Evolutionary conservation across 2,888 invertebrate genomes (phyloP).

Genomic region (Athetis lepigone): DNA sequence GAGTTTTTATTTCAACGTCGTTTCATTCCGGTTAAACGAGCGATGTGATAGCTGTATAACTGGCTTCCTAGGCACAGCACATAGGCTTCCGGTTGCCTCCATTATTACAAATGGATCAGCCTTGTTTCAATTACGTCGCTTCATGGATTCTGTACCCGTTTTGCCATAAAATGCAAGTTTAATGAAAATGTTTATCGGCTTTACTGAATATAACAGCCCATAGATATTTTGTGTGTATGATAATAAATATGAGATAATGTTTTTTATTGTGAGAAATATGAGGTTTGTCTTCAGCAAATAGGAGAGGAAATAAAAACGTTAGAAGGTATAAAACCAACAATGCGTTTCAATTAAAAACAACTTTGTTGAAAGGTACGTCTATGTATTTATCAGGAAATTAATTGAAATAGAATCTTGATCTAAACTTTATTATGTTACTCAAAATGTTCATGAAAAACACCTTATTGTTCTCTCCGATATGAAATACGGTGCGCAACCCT

Average conservation of each 20-base stretch:
- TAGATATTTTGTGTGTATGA: background rate
- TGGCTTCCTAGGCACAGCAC: conserved; percentile 7
- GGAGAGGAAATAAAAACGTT: background rate
- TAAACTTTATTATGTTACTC: background rate
- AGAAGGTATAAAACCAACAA: background rate
- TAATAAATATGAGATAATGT: background rate
- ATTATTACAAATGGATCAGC: conserved; percentile 37
- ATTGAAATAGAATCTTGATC: background rate
- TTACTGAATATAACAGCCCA: conserved; percentile 17
- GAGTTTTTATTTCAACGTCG: conserved; percentile 41
- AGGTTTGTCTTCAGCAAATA: background rate
- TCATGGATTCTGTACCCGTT: conserved; percentile 25
- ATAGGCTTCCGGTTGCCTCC: conserved; percentile 35
- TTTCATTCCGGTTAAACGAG: conserved; percentile 20
- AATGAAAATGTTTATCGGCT: conserved; percentile 26
- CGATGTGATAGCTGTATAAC: conserved; percentile 15
- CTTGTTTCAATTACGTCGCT: conserved; percentile 38
- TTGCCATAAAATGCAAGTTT: conserved; percentile 26
- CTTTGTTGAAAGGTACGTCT: too few relatives aligned
- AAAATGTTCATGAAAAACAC: background rate
- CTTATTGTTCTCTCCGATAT: conserved; percentile 10
- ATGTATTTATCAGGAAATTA: too few relatives aligned
- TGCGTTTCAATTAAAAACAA: background rate
- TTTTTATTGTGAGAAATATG: background rate
- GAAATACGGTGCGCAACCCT: conserved; percentile 35